phyloP scores from a whole-genome alignment of 1,140 invertebrate species.

The Chymomyza costata region DNA sequence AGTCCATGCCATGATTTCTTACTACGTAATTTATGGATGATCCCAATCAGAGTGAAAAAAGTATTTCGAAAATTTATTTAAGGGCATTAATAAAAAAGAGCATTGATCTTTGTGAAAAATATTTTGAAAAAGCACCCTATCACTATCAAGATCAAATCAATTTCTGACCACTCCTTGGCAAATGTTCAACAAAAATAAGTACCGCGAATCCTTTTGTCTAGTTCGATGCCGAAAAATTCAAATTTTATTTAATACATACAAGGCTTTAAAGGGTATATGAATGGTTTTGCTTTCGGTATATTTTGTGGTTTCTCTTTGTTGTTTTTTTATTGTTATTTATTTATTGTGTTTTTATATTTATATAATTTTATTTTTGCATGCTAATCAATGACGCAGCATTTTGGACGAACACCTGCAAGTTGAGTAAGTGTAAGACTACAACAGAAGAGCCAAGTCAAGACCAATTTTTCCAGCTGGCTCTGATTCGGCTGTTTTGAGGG shows the following conservation, averaged over 20 bases:
- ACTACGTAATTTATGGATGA: no score
- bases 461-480: constrained; percentile 23
- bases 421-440: constrained; percentile 1
- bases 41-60: no score
- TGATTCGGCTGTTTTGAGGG: constrained; percentile 18
- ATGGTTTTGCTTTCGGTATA: no score
- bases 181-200: not conserved
- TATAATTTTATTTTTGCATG: constrained; percentile 21
- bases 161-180: not conserved
- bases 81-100: no score
- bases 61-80: no score
- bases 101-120: no score
- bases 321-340: not conserved
- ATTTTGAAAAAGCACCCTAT: not conserved
- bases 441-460: not conserved
- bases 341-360: no score
- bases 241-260: not conserved
- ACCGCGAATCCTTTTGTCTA: no score
- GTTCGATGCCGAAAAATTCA: not conserved
- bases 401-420: constrained; percentile 58
- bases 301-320: not conserved
- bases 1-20: no score
- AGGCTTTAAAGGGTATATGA: no score
- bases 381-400: constrained; percentile 68
- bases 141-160: not conserved